These are phyloP conservation scores for Malurus leucopterus DNA, from an alignment of 2,797 vertebrate genomes.

Conservation along the genomic window DNA sequence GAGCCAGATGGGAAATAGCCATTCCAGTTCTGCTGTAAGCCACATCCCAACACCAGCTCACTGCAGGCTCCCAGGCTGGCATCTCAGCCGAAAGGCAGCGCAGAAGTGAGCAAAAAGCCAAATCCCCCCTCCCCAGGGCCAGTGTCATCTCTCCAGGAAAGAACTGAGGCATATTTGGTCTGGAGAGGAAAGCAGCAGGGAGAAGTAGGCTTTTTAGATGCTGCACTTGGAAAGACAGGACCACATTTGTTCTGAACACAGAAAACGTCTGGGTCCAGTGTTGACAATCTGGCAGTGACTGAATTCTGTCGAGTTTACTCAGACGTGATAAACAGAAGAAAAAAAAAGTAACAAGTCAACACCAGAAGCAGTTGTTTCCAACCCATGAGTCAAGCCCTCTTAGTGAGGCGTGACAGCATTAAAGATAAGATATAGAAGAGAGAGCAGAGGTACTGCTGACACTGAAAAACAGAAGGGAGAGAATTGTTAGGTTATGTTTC, in stretches of 20 bases:
- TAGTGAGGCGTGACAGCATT: not conserved
- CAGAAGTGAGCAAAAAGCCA: not conserved
- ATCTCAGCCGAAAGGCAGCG: not conserved
- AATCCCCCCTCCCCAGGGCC: not conserved
- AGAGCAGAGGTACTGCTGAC: not conserved
- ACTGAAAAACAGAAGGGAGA: not conserved
- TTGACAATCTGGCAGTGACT: not conserved
- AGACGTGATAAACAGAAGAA: not conserved
- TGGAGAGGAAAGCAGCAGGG: not conserved
- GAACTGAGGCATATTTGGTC: not conserved
- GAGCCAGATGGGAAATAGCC: constrained; percentile 50
- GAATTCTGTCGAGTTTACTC: not conserved
- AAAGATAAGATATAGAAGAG: constrained; percentile 3
- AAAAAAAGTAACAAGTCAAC: constrained; percentile 6
- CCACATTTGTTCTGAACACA: not conserved
- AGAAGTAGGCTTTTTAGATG: not conserved
- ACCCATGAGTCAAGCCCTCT: not conserved
- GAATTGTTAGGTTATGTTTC: not conserved
- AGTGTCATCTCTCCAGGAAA: not conserved
- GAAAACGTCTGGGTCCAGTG: not conserved
- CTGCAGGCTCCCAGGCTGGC: not conserved
- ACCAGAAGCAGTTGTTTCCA: constrained; percentile 17
- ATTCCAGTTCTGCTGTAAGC: constrained; percentile 26
- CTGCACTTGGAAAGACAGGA: not conserved
- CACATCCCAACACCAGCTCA: constrained; percentile 30